Conservation (phyloP, 2,797 vertebrate genomes). For the Arrhamphus sclerolepis region DNA sequence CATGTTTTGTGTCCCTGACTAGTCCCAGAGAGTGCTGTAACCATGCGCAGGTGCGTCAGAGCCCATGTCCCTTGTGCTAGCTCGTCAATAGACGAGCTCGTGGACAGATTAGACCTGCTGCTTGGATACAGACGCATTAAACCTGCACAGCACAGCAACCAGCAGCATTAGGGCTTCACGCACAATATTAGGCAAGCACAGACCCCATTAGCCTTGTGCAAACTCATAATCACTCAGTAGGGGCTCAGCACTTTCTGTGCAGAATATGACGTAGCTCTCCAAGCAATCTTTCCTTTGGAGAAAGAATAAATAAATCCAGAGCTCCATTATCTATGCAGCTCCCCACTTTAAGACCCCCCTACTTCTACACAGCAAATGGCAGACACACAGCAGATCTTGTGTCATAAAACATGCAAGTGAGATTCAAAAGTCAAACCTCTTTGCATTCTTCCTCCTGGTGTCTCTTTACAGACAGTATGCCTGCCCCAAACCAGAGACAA, state of each 20-base stretch:
- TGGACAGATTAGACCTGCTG: slow-evolving; percentile 71
- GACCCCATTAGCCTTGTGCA: slow-evolving; percentile 52
- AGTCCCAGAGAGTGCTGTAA: slow-evolving; percentile 56
- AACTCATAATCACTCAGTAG: slow-evolving; percentile 57
- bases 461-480: slow-evolving; percentile 4
- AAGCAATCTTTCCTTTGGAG: too few relatives aligned
- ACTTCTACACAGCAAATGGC: slow-evolving; percentile 9
- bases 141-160: slow-evolving; percentile 68
- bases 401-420: slow-evolving; percentile 44
- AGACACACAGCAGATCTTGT: slow-evolving; percentile 49
- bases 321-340: too few relatives aligned
- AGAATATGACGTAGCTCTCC: too few relatives aligned
- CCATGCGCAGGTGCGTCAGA: slow-evolving; percentile 72
- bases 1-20: neutral
- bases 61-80: slow-evolving; percentile 41
- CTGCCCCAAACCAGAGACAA: neutral
- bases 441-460: slow-evolving; percentile 36
- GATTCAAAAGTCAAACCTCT: slow-evolving; percentile 17
- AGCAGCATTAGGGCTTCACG: slow-evolving; percentile 54
- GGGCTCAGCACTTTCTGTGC: slow-evolving; percentile 28
- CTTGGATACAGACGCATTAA: slow-evolving; percentile 73
- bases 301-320: too few relatives aligned
- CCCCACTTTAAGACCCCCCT: too few relatives aligned
- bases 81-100: slow-evolving; percentile 60
- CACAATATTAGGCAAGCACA: slow-evolving; percentile 46